Base-by-base conservation (phyloP, 2,113 vertebrate species). In the Xiphophorus maculatus region DNA sequence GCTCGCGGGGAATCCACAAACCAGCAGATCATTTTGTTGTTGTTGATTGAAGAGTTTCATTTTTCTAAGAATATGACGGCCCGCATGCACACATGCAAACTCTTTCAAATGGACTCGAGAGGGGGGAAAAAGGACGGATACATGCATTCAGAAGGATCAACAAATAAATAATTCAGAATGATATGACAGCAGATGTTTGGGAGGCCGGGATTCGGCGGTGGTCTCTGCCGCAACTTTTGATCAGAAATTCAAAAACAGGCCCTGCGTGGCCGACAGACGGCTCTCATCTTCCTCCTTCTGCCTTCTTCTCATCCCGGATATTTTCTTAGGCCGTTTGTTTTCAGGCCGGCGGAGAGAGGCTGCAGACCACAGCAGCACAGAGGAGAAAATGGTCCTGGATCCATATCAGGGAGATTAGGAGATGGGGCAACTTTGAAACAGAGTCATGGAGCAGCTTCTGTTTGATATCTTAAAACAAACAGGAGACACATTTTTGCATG, bases 111-210 rank as follows among this genome's bases (percentile, higher is more conserved):
- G 65, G 83, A 63, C 89, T 87, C 80, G 30, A 67, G 84, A 87
- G 88, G 76, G 72, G 27, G 6, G 40, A 74, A 37, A 40, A 66
- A 61, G 76, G 83, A 86, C 5, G 75, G 79, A 79, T 83, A 88
- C 84, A 76, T 84, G 87, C 89, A 87, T 89, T 76, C 87, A 80
- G 84, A 74, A 64, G 87, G 86, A 92, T 92, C 92, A 92, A 92
- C 93, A 94, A 84, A 92, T 93, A 87, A 92, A 93, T 92, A 84
- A 94, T 94, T 94, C 93, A 94, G 73, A 66, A 69, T 75, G 58
- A 90, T 90, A 77, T 94, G 92, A 93, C 91, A 93, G 91, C 91
- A 92, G 91, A 92, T 92, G 89, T 94, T 94, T 90, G 86, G 81
- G 87, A 92, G 90, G 88, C 92, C 86, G 80, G 82, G 89, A 81